Evolutionary conservation across 2,113 vertebrate species (phyloP).

Genomic region (Ancistrus triradiatus): DNA sequence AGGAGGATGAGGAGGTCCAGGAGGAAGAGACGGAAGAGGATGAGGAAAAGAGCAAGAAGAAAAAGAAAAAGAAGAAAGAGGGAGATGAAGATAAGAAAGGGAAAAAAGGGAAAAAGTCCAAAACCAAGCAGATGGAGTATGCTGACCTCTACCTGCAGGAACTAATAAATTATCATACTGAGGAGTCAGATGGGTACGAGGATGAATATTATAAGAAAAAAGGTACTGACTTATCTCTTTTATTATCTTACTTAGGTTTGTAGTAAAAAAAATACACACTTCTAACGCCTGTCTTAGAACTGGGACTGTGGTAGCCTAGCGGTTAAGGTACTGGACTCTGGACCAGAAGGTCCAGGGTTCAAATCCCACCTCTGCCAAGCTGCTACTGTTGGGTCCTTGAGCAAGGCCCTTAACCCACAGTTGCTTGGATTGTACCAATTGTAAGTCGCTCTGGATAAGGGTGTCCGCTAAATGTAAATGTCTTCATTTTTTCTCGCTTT

Average conservation of each 20-base stretch:
- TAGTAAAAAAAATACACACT: no score
- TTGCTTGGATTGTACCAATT: no score
- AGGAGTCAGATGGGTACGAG: slow-evolving; percentile 79
- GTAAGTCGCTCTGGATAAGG: no score
- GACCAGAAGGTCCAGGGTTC: no score
- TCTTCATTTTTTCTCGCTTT: no score
- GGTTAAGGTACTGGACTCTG: no score
- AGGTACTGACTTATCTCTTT: slow-evolving; percentile 76
- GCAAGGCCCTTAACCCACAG: no score
- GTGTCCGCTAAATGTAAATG: no score
- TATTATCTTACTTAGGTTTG: no score
- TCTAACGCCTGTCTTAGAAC: neutral
- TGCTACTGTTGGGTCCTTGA: no score
- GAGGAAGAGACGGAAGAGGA: slow-evolving; percentile 68
- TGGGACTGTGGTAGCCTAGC: no score
- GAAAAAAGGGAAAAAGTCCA: slow-evolving; percentile 76
- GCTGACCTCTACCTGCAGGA: slow-evolving; percentile 81
- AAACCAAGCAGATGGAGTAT: slow-evolving; percentile 79
- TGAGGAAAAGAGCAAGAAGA: slow-evolving; percentile 69
- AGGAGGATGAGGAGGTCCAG: slow-evolving; percentile 57
- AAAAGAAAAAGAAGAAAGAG: slow-evolving; percentile 64
- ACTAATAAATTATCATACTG: slow-evolving; percentile 78
- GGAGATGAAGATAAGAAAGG: slow-evolving; percentile 74
- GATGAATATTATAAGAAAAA: slow-evolving; percentile 91
- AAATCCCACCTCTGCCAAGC: no score